These are phyloP conservation scores for Magallana angulata DNA, from an alignment of 1,140 invertebrate species.

Conservation along the genomic window DNA sequence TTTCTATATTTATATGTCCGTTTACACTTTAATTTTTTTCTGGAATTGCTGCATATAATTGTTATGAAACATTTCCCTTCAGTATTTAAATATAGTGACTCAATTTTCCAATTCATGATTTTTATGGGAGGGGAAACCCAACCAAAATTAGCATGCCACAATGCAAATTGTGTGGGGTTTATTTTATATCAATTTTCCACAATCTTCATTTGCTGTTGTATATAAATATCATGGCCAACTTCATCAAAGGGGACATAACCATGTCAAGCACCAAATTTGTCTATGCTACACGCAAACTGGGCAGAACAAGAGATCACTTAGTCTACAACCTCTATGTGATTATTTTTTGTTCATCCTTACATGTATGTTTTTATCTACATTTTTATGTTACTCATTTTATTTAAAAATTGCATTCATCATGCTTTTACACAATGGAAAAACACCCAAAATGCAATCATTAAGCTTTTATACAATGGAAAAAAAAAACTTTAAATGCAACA, in stretches of 20 bases:
- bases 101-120: slow-evolving; percentile 14
- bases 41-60: slow-evolving; percentile 21
- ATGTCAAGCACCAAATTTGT: not conserved
- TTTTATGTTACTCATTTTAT: not conserved
- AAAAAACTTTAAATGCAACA: too few relatives aligned
- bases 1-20: not conserved
- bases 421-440: not conserved
- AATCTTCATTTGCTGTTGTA: slow-evolving; percentile 17
- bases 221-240: slow-evolving; percentile 8
- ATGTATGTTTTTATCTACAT: too few relatives aligned
- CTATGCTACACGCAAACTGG: not conserved
- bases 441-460: too few relatives aligned
- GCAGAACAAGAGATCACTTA: not conserved
- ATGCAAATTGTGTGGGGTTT: not conserved
- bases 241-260: not conserved
- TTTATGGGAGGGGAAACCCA: not conserved
- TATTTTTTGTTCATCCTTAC: too few relatives aligned
- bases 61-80: not conserved
- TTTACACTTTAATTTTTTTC: not conserved
- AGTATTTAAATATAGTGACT: not conserved
- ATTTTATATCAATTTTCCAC: slow-evolving; percentile 13
- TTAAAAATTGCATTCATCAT: slow-evolving; percentile 14
- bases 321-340: too few relatives aligned
- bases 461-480: too few relatives aligned
- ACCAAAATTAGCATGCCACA: not conserved